Evolutionary conservation across 2,888 invertebrate species (phyloP).

Genomic region (Carcina quercana): DNA sequence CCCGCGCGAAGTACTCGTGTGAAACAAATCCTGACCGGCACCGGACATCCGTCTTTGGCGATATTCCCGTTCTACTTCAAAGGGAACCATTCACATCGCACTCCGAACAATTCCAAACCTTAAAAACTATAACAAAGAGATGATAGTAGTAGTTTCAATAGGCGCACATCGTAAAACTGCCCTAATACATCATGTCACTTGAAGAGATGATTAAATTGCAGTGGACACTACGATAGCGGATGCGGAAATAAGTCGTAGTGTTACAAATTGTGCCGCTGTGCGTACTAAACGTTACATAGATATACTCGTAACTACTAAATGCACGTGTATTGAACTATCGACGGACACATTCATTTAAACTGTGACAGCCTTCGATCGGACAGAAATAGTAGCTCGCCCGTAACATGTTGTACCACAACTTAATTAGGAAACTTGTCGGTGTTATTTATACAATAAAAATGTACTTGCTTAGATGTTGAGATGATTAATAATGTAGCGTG

Average conservation of each 20-base stretch:
- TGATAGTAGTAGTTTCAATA: slow-evolving; percentile 20
- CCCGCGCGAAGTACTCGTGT: slow-evolving; percentile 47
- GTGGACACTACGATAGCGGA: slow-evolving; percentile 47
- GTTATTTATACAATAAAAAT: slow-evolving; percentile 3
- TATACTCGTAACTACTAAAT: too few species aligned
- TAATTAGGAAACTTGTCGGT: slow-evolving; percentile 10
- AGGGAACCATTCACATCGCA: slow-evolving; percentile 46
- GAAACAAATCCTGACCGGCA: slow-evolving; percentile 74
- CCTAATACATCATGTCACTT: slow-evolving; percentile 58
- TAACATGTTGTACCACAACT: slow-evolving; percentile 3
- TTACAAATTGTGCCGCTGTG: slow-evolving; percentile 38
- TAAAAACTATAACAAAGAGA: slow-evolving; percentile 30
- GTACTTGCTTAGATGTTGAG: slow-evolving; percentile 9
- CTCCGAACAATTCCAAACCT: slow-evolving; percentile 47
- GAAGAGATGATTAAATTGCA: slow-evolving; percentile 59
- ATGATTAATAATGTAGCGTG: slow-evolving; percentile 22
- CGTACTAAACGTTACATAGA: slow-evolving; percentile 6
- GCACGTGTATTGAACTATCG: slow-evolving; percentile 5
- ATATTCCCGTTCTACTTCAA: slow-evolving; percentile 72
- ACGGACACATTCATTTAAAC: slow-evolving; percentile 1
- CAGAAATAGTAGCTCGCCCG: slow-evolving; percentile 1
- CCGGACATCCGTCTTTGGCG: slow-evolving; percentile 74
- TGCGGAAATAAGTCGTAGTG: slow-evolving; percentile 48
- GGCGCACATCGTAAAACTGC: slow-evolving; percentile 37
- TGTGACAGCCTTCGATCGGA: slow-evolving; percentile 6